phyloP scores from a whole-genome alignment of 2,888 invertebrate species.

The Hyalella azteca region DNA sequence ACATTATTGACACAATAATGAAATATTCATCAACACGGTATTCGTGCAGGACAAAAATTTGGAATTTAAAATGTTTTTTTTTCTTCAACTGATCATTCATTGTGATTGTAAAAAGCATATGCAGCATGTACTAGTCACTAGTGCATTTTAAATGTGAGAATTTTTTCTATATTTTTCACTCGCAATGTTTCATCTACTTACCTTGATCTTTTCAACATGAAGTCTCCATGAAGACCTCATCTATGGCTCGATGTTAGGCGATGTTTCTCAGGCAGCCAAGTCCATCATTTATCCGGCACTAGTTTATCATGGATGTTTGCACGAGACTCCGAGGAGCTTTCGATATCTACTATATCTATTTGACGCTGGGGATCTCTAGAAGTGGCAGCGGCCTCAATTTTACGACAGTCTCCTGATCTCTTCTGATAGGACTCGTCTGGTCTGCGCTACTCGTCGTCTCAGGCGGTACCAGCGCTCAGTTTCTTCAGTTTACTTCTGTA shows the following conservation, averaged over 20 bases:
- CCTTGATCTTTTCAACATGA: too few species aligned
- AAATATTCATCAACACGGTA: too few species aligned
- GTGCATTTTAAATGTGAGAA: too few species aligned
- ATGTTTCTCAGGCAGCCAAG: background rate
- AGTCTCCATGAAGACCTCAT: too few species aligned
- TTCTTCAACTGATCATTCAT: too few species aligned
- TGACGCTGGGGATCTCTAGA: conserved; percentile 25
- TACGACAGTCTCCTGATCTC: conserved; percentile 29
- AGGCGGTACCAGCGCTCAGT: background rate
- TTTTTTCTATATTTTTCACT: too few species aligned
- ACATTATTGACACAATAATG: too few species aligned
- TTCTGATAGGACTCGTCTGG: conserved; percentile 22
- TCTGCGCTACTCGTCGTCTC: background rate
- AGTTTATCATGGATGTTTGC: conserved; percentile 35
- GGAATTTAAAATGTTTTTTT: too few species aligned
- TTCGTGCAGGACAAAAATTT: too few species aligned
- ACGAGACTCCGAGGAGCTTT: conserved; percentile 27
- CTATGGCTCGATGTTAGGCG: background rate
- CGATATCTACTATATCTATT: conserved; percentile 36
- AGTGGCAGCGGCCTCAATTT: conserved; percentile 28
- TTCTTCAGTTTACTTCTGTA: background rate
- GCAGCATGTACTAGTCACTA: too few species aligned
- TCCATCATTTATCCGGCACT: conserved; percentile 19
- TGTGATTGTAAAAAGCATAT: too few species aligned
- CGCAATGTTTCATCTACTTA: too few species aligned